Conservation (phyloP, 2,797 vertebrate species). For the Cebuella pygmaea region DNA sequence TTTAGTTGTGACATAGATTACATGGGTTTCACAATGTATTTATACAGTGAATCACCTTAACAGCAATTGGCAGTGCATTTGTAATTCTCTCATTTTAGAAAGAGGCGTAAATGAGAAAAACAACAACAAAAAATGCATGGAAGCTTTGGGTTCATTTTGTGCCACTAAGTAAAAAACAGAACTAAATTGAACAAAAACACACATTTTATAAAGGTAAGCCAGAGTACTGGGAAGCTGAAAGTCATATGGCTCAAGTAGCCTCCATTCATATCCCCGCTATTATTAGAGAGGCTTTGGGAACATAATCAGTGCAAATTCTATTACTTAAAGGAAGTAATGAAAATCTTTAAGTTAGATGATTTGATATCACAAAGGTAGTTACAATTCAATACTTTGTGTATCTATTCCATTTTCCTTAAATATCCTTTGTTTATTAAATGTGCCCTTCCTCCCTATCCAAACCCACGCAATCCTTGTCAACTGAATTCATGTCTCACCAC, state of each 20-base stretch:
- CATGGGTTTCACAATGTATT: constrained; percentile 57
- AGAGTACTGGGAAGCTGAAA: not conserved
- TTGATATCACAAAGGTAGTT: not conserved
- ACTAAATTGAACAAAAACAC: not conserved
- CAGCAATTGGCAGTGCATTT: constrained; percentile 54
- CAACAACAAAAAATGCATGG: not conserved
- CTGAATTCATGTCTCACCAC: not conserved
- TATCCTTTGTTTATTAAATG: not conserved
- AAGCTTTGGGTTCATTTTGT: constrained; percentile 17
- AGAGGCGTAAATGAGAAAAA: not conserved
- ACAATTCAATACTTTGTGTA: not conserved
- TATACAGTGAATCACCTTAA: constrained; percentile 51
- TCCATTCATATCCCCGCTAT: not conserved
- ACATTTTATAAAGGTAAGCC: not conserved
- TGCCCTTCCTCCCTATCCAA: not conserved
- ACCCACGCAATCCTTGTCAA: not conserved
- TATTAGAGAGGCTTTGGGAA: not conserved
- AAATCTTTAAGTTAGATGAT: not conserved
- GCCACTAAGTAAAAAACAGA: not conserved
- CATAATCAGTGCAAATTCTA: not conserved
- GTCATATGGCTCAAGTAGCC: not conserved
- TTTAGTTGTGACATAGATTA: constrained; percentile 30
- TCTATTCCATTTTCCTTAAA: not conserved
- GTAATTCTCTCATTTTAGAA: constrained; percentile 58
- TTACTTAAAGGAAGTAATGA: not conserved